Evolutionary conservation across 2,888 invertebrate species (phyloP).

Genomic region (Harpalus rufipes): DNA sequence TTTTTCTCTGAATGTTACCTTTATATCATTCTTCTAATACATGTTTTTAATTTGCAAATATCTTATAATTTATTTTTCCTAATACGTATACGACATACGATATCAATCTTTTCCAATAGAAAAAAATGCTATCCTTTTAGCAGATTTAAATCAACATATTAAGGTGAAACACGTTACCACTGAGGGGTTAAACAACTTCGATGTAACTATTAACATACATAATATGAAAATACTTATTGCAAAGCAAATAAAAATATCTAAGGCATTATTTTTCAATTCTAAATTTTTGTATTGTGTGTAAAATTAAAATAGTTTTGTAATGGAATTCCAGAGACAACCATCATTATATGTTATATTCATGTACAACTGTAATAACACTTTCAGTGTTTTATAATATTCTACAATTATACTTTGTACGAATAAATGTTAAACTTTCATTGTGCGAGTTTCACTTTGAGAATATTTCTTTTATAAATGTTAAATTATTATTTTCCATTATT

Average conservation of each 20-base stretch:
- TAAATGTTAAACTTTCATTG: slow-evolving; percentile 65
- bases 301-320: slow-evolving; percentile 52
- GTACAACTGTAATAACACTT: slow-evolving; percentile 64
- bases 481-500: slow-evolving; percentile 61
- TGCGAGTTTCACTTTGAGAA: slow-evolving; percentile 67
- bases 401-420: slow-evolving; percentile 67
- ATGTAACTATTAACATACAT: slow-evolving; percentile 40
- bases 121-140: too few species aligned
- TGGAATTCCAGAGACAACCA: slow-evolving; percentile 30
- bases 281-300: slow-evolving; percentile 52
- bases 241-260: slow-evolving; percentile 57
- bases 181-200: slow-evolving; percentile 14
- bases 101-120: too few species aligned
- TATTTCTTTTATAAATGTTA: slow-evolving; percentile 61
- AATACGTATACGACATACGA: too few species aligned
- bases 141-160: too few species aligned
- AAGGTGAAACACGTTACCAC: too few species aligned
- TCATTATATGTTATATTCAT: slow-evolving; percentile 58
- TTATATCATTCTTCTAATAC: too few species aligned
- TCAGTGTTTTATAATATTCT: slow-evolving; percentile 63
- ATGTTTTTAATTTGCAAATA: too few species aligned
- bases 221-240: slow-evolving; percentile 58
- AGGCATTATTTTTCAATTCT: slow-evolving; percentile 61
- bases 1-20: too few species aligned
- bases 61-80: too few species aligned